Percentiles rank a stretch among this genome's conserved stretches.
These are phyloP conservation scores for Rhinoderma darwinii DNA, from an alignment of 2,113 vertebrate genomes.

Conservation along the genomic window DNA sequence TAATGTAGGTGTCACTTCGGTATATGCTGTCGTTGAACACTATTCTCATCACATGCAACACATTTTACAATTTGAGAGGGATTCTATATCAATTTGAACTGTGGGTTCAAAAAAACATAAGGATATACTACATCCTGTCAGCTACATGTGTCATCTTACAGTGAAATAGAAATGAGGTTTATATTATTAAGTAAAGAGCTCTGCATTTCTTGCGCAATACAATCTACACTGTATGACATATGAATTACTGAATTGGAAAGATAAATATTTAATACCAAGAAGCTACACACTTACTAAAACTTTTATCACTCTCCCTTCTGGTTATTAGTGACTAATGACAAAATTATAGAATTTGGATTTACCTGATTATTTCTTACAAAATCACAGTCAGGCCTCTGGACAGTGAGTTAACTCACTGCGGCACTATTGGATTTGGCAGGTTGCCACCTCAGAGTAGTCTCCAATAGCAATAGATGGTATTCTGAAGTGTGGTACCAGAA, in stretches of 20 bases:
- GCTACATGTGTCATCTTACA: conserved; percentile 31
- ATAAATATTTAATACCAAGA: conserved; percentile 16
- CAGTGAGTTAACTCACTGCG: no score
- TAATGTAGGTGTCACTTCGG: conserved; percentile 3
- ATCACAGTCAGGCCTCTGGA: no score
- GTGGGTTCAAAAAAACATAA: conserved; percentile 29
- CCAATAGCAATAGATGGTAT: no score
- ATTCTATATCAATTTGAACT: conserved; percentile 25
- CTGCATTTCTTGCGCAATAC: background rate
- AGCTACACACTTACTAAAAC: background rate
- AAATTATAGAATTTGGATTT: background rate
- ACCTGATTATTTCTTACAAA: background rate
- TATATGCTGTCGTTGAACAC: conserved; percentile 32
- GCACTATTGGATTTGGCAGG: no score
- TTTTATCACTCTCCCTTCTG: background rate
- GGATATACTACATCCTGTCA: conserved; percentile 17
- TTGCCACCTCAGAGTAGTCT: no score
- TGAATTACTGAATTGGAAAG: conserved; percentile 17
- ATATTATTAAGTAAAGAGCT: conserved; percentile 11
- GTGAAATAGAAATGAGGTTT: conserved; percentile 31
- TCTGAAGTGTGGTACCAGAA: no score
- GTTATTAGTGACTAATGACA: background rate
- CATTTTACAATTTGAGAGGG: conserved; percentile 23
- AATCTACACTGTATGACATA: conserved; percentile 1
- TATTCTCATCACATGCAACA: background rate